Evolutionary conservation across 2,113 vertebrate genomes (phyloP), one percentile per base, ranked within the genome.

Genomic region (Leptobrachium ailaonicum): DNA sequence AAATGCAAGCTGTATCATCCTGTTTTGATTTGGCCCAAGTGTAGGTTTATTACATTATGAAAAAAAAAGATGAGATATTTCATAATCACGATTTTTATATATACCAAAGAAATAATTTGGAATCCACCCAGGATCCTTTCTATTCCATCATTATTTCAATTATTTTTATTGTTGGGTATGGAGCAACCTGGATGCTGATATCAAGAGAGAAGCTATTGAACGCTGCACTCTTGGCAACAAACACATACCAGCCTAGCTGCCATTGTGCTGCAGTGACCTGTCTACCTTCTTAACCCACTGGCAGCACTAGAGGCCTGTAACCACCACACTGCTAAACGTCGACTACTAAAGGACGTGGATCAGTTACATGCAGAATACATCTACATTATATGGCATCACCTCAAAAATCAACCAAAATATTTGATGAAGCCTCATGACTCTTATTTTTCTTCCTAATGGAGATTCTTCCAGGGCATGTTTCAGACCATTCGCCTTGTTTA

Each of bases 271-370:
- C 78, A 80, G 79, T 71, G 41, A 50, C 41, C 11, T 5, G 63
- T 60, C 50, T 47, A 32, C 41, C 76, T 62, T 41, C 32, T 71
- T 68, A 77, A 60, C 66, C 54, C 66, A 20, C n/a, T 41, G 0
- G 5, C 41, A 67, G 68, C 77, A 32, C 32, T 41, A 66, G 66
- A 81, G 79, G 79, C 79, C 71, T 75, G 71, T 71, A 60, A 60
- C 10, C 3, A 63, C 12, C 47, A 63, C 32, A 50, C 12, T n/a
- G 64, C 79, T 60, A 54, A 47, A 41, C 56, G n/a, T 3, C 66
- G 56, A 12, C 8, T 43, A 71, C 4, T 67, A 4, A 71, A 56
- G 1, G 42, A 43, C 12, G n/a, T 4, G 12, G 50, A 75, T 42
- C 44, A 12, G 44, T 20, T 47, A 66, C 1, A 66, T 45, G 44